Evolutionary conservation across 1,140 invertebrate genomes (phyloP).

Genomic region (silkworm (Bombyx mori)): DNA sequence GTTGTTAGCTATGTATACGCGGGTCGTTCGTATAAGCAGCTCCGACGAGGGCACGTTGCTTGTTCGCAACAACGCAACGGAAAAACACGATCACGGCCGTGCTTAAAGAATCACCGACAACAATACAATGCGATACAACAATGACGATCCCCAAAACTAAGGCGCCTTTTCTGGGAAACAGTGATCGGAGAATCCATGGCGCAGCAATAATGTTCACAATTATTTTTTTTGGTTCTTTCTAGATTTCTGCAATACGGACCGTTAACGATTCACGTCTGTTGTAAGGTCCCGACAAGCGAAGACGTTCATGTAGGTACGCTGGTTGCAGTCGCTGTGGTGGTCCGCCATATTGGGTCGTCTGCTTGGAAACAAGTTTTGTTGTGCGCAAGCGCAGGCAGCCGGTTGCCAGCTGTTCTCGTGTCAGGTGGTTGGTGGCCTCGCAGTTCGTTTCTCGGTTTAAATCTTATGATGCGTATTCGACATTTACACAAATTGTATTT

Average conservation of each 20-base stretch:
- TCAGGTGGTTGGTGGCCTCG: constrained; percentile 61
- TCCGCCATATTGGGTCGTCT: constrained; percentile 52
- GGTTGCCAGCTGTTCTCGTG: constrained; percentile 58
- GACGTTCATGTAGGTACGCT: too few species aligned
- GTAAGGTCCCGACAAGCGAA: too few species aligned
- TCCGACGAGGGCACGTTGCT: constrained; percentile 23
- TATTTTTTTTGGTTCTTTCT: too few species aligned
- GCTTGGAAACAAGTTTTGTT: constrained; percentile 58
- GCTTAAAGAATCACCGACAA: neutral
- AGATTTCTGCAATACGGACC: too few species aligned
- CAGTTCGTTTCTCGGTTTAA: neutral
- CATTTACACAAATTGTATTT: too few species aligned
- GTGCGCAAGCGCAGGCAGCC: constrained; percentile 49
- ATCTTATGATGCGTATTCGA: too few species aligned
- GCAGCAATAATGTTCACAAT: too few species aligned
- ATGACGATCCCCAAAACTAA: constrained; percentile 1
- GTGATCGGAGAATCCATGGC: constrained; percentile 3
- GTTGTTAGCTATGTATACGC: constrained; percentile 16
- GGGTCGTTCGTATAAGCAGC: constrained; percentile 35
- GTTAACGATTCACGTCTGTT: too few species aligned
- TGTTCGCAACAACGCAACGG: constrained; percentile 31
- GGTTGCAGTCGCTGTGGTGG: constrained; percentile 16
- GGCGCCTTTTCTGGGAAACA: constrained; percentile 22
- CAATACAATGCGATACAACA: neutral
- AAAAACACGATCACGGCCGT: constrained; percentile 48